Evolutionary conservation across 1,140 invertebrate species (phyloP).

Genomic region (Panonychus citri): DNA sequence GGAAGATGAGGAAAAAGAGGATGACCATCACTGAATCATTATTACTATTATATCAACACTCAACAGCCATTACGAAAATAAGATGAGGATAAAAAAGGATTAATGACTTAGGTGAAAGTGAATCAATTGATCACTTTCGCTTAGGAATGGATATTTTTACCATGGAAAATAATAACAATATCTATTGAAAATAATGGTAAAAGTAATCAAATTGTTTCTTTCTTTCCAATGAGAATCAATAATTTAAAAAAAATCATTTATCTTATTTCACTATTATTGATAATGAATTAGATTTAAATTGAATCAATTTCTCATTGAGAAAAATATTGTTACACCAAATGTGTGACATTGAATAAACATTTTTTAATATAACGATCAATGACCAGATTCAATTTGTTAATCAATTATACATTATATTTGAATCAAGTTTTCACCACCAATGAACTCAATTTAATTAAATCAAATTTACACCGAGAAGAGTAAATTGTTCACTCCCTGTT

Average conservation of each 20-base stretch:
- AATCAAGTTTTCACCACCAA: background rate
- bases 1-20: no score
- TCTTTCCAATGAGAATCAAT: background rate
- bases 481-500: background rate
- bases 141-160: background rate
- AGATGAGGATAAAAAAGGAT: no score
- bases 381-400: background rate
- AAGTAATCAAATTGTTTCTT: background rate
- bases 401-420: background rate
- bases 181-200: background rate
- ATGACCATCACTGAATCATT: no score
- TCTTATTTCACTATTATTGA: background rate
- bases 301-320: background rate
- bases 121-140: no score
- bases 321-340: background rate
- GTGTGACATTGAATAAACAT: background rate
- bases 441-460: background rate
- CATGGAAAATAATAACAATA: background rate
- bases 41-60: no score
- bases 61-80: no score
- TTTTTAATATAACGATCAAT: background rate
- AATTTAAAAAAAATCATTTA: background rate
- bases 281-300: background rate
- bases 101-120: no score
- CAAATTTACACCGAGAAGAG: background rate